Evolutionary conservation across 2,888 invertebrate species (phyloP), one percentile per base, ranked within the genome.

Genomic region (Standfussiana lucernea): DNA sequence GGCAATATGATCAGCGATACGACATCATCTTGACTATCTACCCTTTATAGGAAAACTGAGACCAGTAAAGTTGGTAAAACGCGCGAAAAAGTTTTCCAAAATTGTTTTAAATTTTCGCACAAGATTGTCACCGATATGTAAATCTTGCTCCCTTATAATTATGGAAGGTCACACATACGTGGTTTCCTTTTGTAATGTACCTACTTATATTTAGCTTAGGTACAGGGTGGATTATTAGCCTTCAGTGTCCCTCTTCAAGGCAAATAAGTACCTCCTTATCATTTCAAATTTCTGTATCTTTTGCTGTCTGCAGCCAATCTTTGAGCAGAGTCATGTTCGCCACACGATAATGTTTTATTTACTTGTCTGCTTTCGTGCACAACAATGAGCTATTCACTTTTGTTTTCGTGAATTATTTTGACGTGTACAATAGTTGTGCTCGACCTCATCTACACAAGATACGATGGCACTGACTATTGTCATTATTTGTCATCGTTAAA

Each of bases 321-420:
- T 28, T 13, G 18, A 13, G 10, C 28, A 47, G 2, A 42, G 10
- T 75, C 5, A n/a, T 10, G 21, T 35, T 72, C 18, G 28, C 61
- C 2, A 5, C 28, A 35, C 45, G 8, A 32, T 32, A 72, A 32
- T 69, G 8, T 76, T 77, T 18, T 50, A 42, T 35, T 68, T 77
- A 42, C 28, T 50, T 35, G 1, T 47, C 11, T 15, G 6, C 40
- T 59, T 53, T 47, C 11, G 11, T 66, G 32, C 21, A 47, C 40
- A 66, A 76, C 59, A 76, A 66, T 76, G 13, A 18, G 18, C 40
- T 37, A 59, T 62, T 77, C 24, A 24, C 42, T 62, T 68, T 50
- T 68, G 68, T 67, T 67, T 67, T 15, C n/a, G 18, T 76, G 35
- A 21, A 65, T 32, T 59, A 65, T 24, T 28, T 56, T 76, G 28